Conservation (phyloP, 2,888 invertebrate genomes). For the Rhabditoides inermis region DNA sequence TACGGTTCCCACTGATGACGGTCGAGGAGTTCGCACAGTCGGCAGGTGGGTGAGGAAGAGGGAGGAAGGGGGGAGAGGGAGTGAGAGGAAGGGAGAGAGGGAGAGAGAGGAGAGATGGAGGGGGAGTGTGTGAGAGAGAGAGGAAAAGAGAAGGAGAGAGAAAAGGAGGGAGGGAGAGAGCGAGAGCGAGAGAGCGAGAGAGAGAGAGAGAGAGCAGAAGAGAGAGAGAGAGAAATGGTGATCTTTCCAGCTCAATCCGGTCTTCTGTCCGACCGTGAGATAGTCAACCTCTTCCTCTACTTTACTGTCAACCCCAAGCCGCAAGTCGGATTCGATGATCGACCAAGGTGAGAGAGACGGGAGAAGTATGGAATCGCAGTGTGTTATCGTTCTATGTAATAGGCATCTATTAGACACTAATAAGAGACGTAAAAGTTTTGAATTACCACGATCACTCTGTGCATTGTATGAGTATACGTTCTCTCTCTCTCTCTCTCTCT, state of each 20-base stretch:
- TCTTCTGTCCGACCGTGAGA: slow-evolving; percentile 68
- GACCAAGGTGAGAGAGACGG: too few species aligned
- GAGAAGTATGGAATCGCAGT: too few species aligned
- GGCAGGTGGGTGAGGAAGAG: slow-evolving; percentile 12
- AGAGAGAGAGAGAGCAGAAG: not conserved
- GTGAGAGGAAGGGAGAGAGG: not conserved
- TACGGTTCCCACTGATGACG: slow-evolving; percentile 75
- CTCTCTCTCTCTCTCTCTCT: not conserved
- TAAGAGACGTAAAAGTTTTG: too few species aligned
- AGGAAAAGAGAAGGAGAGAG: not conserved
- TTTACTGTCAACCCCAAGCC: slow-evolving; percentile 68
- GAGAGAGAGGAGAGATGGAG: not conserved
- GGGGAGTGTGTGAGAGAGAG: not conserved
- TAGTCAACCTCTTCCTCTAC: slow-evolving; percentile 63
- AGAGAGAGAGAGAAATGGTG: not conserved
- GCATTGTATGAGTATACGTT: not conserved
- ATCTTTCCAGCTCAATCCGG: slow-evolving; percentile 59
- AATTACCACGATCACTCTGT: slow-evolving; percentile 11
- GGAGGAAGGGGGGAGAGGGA: not conserved
- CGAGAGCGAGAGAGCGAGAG: not conserved
- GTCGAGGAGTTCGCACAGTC: slow-evolving; percentile 73
- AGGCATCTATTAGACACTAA: too few species aligned
- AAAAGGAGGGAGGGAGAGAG: not conserved
- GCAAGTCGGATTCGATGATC: slow-evolving; percentile 61
- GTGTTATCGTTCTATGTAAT: too few species aligned